Evolutionary conservation across 2,888 invertebrate genomes (phyloP).

Genomic region (Operophtera brumata): DNA sequence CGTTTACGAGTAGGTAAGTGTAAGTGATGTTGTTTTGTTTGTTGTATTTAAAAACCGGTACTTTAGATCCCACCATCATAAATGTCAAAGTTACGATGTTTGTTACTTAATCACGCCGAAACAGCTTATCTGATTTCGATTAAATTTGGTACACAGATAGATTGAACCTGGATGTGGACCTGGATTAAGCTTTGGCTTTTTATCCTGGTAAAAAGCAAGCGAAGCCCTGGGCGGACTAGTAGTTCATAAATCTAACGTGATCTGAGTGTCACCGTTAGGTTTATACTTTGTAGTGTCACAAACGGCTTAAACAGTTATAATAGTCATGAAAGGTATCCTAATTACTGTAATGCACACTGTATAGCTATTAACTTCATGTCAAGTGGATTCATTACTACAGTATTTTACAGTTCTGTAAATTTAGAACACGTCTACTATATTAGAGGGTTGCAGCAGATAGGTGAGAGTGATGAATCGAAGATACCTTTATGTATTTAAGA

Average conservation of each 20-base stretch:
- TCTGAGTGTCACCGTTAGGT: background rate
- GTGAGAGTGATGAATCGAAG: background rate
- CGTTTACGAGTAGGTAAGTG: background rate
- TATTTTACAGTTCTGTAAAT: background rate
- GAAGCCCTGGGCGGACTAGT: no score
- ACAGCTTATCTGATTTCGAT: no score
- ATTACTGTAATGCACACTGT: background rate
- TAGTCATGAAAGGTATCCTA: background rate
- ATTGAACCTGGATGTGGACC: no score
- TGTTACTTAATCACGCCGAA: no score
- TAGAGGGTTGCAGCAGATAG: background rate
- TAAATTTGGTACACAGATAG: no score
- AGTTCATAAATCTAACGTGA: no score
- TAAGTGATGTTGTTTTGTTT: background rate
- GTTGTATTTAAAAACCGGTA: background rate
- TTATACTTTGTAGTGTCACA: background rate
- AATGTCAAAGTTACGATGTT: no score
- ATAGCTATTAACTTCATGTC: background rate
- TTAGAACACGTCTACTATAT: background rate
- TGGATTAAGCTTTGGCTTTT: no score
- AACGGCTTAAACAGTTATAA: constrained; percentile 1
- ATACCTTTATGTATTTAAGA: no score
- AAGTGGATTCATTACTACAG: background rate
- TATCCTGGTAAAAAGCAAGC: no score
- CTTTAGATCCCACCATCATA: no score